Percentiles rank a stretch among this genome's conserved stretches.
These are phyloP conservation scores for Dryococelus australis DNA, from an alignment of 2,888 invertebrate genomes.

Conservation along the genomic window DNA sequence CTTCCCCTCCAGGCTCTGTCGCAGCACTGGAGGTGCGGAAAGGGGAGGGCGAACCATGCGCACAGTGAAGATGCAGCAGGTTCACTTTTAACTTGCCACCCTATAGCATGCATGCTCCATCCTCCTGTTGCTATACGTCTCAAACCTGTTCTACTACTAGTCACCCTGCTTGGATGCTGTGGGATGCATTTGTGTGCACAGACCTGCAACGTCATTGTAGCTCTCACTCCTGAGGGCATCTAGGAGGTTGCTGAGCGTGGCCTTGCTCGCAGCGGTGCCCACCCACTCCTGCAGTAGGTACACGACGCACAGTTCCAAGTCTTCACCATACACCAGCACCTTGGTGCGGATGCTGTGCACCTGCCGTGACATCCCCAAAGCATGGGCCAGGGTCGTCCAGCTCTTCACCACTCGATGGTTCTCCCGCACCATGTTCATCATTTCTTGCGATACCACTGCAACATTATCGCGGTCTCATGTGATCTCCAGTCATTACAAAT, in stretches of 20 bases:
- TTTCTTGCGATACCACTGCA: slow-evolving; percentile 36
- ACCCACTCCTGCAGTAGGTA: slow-evolving; percentile 41
- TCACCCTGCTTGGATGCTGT: too few species aligned
- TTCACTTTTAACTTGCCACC: too few species aligned
- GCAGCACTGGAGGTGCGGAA: too few species aligned
- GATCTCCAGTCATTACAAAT: too few species aligned
- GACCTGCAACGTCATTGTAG: slow-evolving; percentile 42
- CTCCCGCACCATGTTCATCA: slow-evolving; percentile 39
- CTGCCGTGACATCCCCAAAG: slow-evolving; percentile 33
- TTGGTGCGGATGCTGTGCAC: slow-evolving; percentile 32
- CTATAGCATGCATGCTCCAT: too few species aligned
- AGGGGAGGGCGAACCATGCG: too few species aligned
- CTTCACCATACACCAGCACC: slow-evolving; percentile 36
- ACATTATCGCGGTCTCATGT: neutral
- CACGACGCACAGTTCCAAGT: slow-evolving; percentile 36
- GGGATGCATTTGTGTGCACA: neutral
- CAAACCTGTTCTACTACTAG: too few species aligned
- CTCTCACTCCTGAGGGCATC: slow-evolving; percentile 34
- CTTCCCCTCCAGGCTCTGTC: too few species aligned
- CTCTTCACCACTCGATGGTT: slow-evolving; percentile 35
- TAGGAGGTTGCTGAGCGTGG: slow-evolving; percentile 36
- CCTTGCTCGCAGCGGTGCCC: slow-evolving; percentile 31
- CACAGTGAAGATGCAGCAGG: too few species aligned
- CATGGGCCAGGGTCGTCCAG: slow-evolving; percentile 39
- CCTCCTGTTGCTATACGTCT: too few species aligned